Base-by-base conservation (phyloP, 2,797 vertebrate genomes). In the Anguilla anguilla region DNA sequence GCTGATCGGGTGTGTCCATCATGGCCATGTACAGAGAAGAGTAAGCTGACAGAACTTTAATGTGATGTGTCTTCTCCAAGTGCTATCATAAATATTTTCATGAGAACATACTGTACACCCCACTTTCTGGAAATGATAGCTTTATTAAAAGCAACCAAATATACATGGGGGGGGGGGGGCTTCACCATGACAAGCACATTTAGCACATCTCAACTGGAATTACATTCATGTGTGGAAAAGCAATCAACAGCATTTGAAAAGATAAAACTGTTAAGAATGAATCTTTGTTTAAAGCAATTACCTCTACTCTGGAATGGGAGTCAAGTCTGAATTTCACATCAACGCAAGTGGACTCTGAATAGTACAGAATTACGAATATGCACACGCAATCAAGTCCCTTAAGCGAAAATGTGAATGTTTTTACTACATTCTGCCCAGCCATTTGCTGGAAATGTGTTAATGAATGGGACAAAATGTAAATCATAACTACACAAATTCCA, bases 241-340 rank as follows among this genome's bases (percentile, higher is more conserved):
- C 85, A 87, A 86, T 87, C 57, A 57, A 85, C 83, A 7, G 55
- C 22, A 87, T 87, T 77, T 85, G 86, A 87, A 85, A 22, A 83
- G 88, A 89, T 89, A 90, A 83, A 88, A 91, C 86, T 92, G 92
- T 93, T 90, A 93, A 92, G 90, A 92, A 88, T 86, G 89, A 91
- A 91, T 91, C 92, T 93, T 94, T 94, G 94, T 95, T 91, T 93
- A 91, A 92, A 91, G 90, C 92, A 94, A 94, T 94, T 94, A 91
- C 88, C 91, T 90, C 91, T 61, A n/a, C 59, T 91, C 91, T 81
- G 87, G 91, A n/a, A 19, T n/a, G 53, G 72, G 72, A 89, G 90
- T 90, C 92, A 93, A 88, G 90, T 91, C 92, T 89, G 90, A 81
- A 61, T 91, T 92, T 93, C 91, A 90, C 89, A 91, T 93, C 92